Conservation (phyloP, 2,113 vertebrate genomes). For the Periophthalmus modestus region DNA sequence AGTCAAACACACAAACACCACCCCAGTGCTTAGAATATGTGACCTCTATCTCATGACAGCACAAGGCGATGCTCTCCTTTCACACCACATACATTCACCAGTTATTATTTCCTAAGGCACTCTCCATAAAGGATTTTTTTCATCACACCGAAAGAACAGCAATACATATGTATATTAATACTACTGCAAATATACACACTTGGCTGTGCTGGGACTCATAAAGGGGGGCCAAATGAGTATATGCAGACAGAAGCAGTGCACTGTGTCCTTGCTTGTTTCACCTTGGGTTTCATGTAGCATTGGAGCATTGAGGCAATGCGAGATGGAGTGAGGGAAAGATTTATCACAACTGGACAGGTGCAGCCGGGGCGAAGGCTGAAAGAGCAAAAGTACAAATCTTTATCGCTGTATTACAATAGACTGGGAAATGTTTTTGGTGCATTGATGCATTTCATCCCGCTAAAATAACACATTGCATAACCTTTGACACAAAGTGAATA, state of each 20-base stretch:
- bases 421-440: conserved; percentile 15
- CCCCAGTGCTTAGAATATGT: conserved; percentile 28
- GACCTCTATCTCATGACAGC: conserved; percentile 22
- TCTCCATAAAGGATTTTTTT: conserved; percentile 16
- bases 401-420: conserved; percentile 27
- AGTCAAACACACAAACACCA: conserved; percentile 19
- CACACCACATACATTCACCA: conserved; percentile 34
- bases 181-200: conserved; percentile 15
- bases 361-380: conserved; percentile 34
- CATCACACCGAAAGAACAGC: conserved; percentile 19
- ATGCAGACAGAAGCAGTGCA: conserved; percentile 26
- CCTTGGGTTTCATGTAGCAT: conserved; percentile 41
- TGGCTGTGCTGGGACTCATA: conserved; percentile 23
- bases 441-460: conserved; percentile 21
- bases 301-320: conserved; percentile 20
- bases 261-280: conserved; percentile 40
- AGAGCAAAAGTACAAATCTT: conserved; percentile 19
- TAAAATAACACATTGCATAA: background rate
- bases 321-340: conserved; percentile 18
- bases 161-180: conserved; percentile 4
- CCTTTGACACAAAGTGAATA: background rate
- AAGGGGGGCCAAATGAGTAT: background rate
- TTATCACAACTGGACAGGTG: conserved; percentile 53
- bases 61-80: conserved; percentile 19
- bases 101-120: conserved; percentile 44